phyloP scores from a whole-genome alignment of 2,888 invertebrate genomes.

The Neoaliturus tenellus region DNA sequence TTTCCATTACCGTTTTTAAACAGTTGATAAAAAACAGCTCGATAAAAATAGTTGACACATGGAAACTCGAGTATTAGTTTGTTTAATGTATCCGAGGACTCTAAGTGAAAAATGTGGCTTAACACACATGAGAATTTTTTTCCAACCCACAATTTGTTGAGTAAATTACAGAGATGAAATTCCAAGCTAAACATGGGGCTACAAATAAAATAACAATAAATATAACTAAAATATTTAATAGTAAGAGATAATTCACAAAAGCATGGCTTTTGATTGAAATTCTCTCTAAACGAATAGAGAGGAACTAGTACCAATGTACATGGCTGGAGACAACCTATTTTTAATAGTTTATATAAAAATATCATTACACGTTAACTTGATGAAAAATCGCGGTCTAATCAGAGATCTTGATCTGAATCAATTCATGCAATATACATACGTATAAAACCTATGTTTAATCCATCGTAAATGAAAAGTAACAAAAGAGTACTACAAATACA shows the following conservation, averaged over 20 bases:
- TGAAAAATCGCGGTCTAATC: conserved; percentile 27
- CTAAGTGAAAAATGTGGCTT: too few relatives aligned
- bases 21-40: too few relatives aligned
- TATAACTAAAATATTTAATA: conserved; percentile 51
- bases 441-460: conserved; percentile 39
- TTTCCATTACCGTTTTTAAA: too few relatives aligned
- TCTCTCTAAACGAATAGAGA: conserved; percentile 49
- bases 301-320: conserved; percentile 52
- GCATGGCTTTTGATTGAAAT: conserved; percentile 47
- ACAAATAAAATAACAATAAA: conserved; percentile 54
- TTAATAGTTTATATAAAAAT: conserved; percentile 43
- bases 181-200: conserved; percentile 22
- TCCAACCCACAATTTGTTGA: too few relatives aligned
- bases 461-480: conserved; percentile 40
- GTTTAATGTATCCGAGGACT: too few relatives aligned
- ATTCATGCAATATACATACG: conserved; percentile 1
- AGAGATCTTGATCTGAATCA: conserved; percentile 26
- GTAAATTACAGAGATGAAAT: conserved; percentile 42
- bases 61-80: too few relatives aligned
- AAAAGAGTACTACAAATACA: conserved; percentile 44
- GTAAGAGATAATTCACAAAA: conserved; percentile 52
- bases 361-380: conserved; percentile 30
- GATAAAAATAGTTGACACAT: too few relatives aligned
- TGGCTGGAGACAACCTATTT: conserved; percentile 44
- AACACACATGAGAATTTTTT: too few relatives aligned